Evolutionary conservation across 2,113 vertebrate species (phyloP).

Genomic region (Anarrhichthys ocellatus): DNA sequence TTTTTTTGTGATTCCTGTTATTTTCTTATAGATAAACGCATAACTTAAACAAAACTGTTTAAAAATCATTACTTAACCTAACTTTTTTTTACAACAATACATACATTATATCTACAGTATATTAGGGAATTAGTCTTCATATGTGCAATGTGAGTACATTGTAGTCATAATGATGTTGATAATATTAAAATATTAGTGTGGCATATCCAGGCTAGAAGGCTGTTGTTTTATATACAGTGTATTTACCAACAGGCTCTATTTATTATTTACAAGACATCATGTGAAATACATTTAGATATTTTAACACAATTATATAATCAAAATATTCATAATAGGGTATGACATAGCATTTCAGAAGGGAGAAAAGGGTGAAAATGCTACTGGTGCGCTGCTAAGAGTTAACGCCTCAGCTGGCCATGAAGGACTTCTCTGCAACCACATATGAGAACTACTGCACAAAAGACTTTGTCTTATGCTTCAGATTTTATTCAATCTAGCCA

Average conservation of each 20-base stretch:
- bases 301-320: not conserved
- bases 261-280: not conserved
- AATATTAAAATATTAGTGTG: slow-evolving; percentile 1
- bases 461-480: slow-evolving; percentile 3
- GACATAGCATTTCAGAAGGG: too few relatives aligned
- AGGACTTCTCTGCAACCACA: not conserved
- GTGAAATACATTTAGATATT: not conserved
- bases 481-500: slow-evolving; percentile 42
- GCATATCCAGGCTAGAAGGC: not conserved
- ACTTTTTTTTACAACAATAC: not conserved
- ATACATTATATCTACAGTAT: not conserved
- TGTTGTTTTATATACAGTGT: too few relatives aligned
- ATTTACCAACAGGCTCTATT: not conserved
- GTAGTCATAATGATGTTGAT: not conserved
- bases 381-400: too few relatives aligned
- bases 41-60: not conserved
- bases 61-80: not conserved
- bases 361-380: too few relatives aligned
- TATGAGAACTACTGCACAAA: slow-evolving; percentile 5
- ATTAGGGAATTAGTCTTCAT: not conserved
- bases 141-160: not conserved
- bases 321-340: not conserved
- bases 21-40: not conserved
- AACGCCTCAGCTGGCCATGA: too few relatives aligned
- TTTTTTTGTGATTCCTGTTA: not conserved